Conservation (phyloP, 1,140 invertebrate genomes). For the Drosophila leontia region DNA sequence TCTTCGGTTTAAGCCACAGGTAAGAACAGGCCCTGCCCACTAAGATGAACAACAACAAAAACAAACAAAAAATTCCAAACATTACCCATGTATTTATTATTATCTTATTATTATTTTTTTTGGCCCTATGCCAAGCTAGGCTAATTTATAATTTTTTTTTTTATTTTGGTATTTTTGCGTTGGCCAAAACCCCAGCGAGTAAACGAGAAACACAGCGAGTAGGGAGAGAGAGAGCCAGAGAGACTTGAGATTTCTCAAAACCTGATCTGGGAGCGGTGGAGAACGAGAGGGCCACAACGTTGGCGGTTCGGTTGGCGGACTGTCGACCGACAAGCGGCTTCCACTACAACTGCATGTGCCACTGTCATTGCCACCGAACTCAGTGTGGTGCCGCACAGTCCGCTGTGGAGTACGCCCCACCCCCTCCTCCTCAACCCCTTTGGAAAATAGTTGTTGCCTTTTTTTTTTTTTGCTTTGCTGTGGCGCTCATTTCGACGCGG, state of each 20-base stretch:
- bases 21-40: conserved; percentile 64
- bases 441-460: conserved; percentile 23
- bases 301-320: conserved; percentile 77
- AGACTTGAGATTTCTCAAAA: conserved; percentile 43
- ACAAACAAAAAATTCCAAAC: conserved; percentile 23
- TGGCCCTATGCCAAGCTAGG: conserved; percentile 56
- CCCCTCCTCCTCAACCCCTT: background rate
- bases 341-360: conserved; percentile 85
- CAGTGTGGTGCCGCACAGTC: conserved; percentile 82
- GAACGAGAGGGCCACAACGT: conserved; percentile 47
- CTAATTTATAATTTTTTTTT: conserved; percentile 65
- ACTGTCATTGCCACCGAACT: conserved; percentile 85
- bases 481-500: conserved; percentile 47
- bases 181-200: conserved; percentile 76
- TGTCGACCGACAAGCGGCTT: conserved; percentile 73
- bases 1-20: conserved; percentile 64
- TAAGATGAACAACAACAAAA: conserved; percentile 26
- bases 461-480: conserved; percentile 17
- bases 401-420: conserved; percentile 33
- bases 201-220: conserved; percentile 47
- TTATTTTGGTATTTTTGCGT: conserved; percentile 65
- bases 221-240: conserved; percentile 24
- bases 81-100: conserved; percentile 22
- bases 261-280: conserved; percentile 23
- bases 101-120: conserved; percentile 12